Base-by-base conservation (phyloP, 1,140 invertebrate genomes). In the Rhynchophorus ferrugineus region DNA sequence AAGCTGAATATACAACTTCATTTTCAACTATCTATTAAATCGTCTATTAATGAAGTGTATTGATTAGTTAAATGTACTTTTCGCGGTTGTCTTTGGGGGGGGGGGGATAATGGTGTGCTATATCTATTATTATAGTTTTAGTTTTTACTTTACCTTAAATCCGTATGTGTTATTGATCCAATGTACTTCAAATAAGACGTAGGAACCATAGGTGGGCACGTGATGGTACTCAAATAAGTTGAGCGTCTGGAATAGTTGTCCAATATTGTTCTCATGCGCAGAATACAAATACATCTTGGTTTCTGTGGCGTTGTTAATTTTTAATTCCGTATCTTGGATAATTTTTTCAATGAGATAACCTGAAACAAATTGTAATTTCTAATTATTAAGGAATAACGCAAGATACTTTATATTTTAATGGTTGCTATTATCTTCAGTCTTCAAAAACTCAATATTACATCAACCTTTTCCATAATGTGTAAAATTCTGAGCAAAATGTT, bases 251-350 rank as follows among this genome's bases (percentile, higher is more conserved):
- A 64, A 46, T 3, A 64, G 18, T 13, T 51, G 39, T 2, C 49
- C 60, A 20, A 64, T 46, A 35, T 56, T 64, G 14, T 45, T 21
- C 46, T 64, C 62, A 33, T 64, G 62, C 6, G 50, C 62, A 3
- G 60, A 60, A 48, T 64, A 64, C 2, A 64, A 44, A 39, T 50
- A 62, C 6, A 64, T 34, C 42, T 56, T 64, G 0, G 46, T 49
- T 13, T 53, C 35, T n/a, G 46, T 50, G n/a, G 29, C 17, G 14
- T 36, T 35, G 18, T 17, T 49, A 9, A 49, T 51, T 50, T 1
- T 47, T 17, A 42, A 59, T 50, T 44, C 36, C 20, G 56, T 50
- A 24, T 64, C 59, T 8, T 57, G 37, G 16, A 64, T 21, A n/a
- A 64, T 62, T 57, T 62, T 64, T 22, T 60, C 37, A 19, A 62